Conservation (phyloP, 2,113 vertebrate genomes). For the Leucoraja erinaceus region DNA sequence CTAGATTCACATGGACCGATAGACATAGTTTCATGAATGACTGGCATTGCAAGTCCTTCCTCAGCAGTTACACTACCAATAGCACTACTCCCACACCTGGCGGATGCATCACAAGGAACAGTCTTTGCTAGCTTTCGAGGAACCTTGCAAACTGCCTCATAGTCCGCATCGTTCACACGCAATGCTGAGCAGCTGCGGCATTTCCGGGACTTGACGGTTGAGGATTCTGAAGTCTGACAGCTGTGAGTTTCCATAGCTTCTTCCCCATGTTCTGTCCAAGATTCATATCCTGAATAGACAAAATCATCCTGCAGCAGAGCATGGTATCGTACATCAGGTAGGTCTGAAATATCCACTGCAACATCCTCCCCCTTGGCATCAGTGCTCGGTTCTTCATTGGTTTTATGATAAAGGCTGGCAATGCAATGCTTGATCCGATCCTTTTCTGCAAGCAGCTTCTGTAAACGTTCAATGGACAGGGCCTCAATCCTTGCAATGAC, state of each 20-base stretch:
- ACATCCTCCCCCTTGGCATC: conserved; percentile 46
- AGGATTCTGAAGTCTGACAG: conserved; percentile 56
- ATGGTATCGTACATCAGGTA: conserved; percentile 65
- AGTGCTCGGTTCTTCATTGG: conserved; percentile 58
- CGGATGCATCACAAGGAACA: conserved; percentile 66
- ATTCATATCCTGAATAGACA: conserved; percentile 76
- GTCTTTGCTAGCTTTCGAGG: conserved; percentile 73
- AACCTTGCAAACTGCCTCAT: conserved; percentile 84
- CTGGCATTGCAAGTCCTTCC: conserved; percentile 56
- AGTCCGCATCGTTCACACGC: conserved; percentile 80
- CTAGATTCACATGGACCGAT: conserved; percentile 47
- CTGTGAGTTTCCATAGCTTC: conserved; percentile 57
- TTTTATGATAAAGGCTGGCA: conserved; percentile 70
- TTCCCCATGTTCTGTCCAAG: conserved; percentile 76
- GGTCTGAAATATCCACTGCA: conserved; percentile 60
- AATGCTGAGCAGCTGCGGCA: conserved; percentile 73
- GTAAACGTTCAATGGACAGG: conserved; percentile 84
- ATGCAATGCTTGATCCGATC: conserved; percentile 82
- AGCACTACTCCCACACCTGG: conserved; percentile 56
- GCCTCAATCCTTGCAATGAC: conserved; percentile 91
- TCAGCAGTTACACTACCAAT: conserved; percentile 50
- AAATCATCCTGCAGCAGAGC: conserved; percentile 83
- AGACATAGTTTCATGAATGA: conserved; percentile 51
- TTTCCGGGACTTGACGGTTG: conserved; percentile 57
- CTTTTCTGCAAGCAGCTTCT: conserved; percentile 82